Evolutionary conservation across 1,140 invertebrate genomes (phyloP).

Genomic region (Pseudobourletiella spinata): DNA sequence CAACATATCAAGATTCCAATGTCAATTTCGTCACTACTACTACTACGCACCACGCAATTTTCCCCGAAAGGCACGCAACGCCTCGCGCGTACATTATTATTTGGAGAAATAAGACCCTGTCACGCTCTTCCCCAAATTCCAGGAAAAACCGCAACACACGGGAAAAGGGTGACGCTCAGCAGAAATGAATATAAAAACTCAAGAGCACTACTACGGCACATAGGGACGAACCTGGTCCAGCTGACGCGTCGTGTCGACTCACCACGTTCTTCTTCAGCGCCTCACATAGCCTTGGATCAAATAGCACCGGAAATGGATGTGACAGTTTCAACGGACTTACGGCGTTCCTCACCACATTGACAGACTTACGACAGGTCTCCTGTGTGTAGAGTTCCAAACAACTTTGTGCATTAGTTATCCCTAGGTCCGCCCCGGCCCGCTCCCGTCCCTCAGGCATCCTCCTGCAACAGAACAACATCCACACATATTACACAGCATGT

Average conservation of each 20-base stretch:
- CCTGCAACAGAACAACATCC: too few species aligned
- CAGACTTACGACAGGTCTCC: constrained; percentile 23
- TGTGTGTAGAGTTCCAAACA: constrained; percentile 19
- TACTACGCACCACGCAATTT: not conserved
- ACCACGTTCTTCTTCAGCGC: not conserved
- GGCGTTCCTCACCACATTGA: constrained; percentile 20
- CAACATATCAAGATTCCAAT: not conserved
- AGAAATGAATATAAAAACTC: not conserved
- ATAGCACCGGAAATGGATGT: constrained; percentile 20
- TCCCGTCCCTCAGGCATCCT: too few species aligned
- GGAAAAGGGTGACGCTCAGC: not conserved
- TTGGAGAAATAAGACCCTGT: not conserved
- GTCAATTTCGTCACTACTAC: not conserved
- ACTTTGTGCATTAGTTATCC: constrained; percentile 15
- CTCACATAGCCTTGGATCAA: constrained; percentile 10
- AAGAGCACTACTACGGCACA: not conserved
- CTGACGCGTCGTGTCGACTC: not conserved
- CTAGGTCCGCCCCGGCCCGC: too few species aligned
- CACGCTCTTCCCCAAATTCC: not conserved
- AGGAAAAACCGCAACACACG: not conserved
- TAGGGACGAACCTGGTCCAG: not conserved
- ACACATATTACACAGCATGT: too few species aligned
- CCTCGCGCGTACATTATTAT: not conserved
- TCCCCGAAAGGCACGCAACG: not conserved
- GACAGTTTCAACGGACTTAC: constrained; percentile 21